Evolutionary conservation across 2,888 invertebrate genomes (phyloP), one percentile per base, ranked within the genome.

Genomic region (Apodemia zela): DNA sequence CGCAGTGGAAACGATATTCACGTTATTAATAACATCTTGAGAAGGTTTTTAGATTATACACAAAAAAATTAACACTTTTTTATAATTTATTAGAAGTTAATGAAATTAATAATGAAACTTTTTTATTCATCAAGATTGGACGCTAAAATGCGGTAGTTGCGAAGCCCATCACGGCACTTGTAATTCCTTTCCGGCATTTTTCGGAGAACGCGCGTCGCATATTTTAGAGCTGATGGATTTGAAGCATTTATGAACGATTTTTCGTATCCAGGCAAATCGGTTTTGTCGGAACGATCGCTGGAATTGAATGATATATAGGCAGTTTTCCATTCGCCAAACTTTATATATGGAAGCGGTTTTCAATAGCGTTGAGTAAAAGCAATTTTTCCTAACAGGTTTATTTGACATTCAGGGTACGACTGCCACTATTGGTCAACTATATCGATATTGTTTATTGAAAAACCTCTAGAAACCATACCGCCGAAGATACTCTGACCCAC

Each of bases 161-260:
- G 29, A 57, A 15, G 54, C 25, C 25, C 54, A 25, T 57, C 67
- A 59, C 63, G 64, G 66, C 54, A 68, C 68, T 73, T 71, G 70
- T 74, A 73, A 72, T 68, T 66, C 67, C 75, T 67, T 68, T 70
- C 72, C 72, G 75, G 76, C 75, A 57, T 76, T 78, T 74, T 75
- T 71, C 67, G 69, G 62, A 60, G 64, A 63, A 78, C 78, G 78
- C 73, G 72, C 59, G 60, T 63, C 69, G 78, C 73, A 78, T 79
- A 76, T 74, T 74, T 75, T 71, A 76, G 65, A 42, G 66, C 68
- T 65, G 71, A 69, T 74, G 71, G 70, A 67, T 68, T 63, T 65
- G 62, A 45, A 63, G 66, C 65, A 64, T 51, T 54, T 62, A 15
- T 60, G 42, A 59, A 60, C 47, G 63, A 61, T 33, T 59, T 65